Base-by-base conservation (phyloP, 1,140 invertebrate genomes). In the Sweltsa coloradensis region DNA sequence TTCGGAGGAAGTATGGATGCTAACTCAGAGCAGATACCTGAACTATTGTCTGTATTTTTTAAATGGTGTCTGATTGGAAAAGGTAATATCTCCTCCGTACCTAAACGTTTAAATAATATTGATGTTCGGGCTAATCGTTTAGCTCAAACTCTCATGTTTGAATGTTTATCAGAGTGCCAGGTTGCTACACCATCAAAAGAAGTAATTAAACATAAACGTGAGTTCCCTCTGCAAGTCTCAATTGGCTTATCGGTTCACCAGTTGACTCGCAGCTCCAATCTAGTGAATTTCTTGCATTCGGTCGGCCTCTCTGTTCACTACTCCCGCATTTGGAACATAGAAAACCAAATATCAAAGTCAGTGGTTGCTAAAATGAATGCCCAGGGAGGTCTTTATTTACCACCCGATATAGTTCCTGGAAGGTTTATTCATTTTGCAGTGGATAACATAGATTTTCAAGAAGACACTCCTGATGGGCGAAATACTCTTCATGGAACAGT, bases 361-460 rank as follows among this genome's bases (percentile, higher is more conserved):
- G 42, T 44, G 29, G 23, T 44, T 5, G 42, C n/a, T 34, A 3
- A 44, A 44, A 44, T 34, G 22, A 44, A 13, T 24, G 6, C 2
- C 3, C 13, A 31, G 24, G 25, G 42, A 34, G 42, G 42, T 5
- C 22, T 44, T 31, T 44, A 44, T 18, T 21, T 44, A 26, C 42
- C 42, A 21, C 42, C 3, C 18, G 42, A 44, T 26, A 2, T 3
- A 44, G 22, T 44, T n/a, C 42, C 2, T 24, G 42, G 19, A 2
- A 31, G 42, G 18, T 44, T 44, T 21, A 34, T 44, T 11, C 19
- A 44, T 11, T 44, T 44, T 25, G 7, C 9, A 5, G 26, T 44
- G 11, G 42, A 44, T 34, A 44, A 44, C 19, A 44, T 44, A 14
- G 2, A 44, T 9, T 44, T 44, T 34, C 22, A 44, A 44, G 22